Evolutionary conservation across 2,113 vertebrate species (phyloP), one percentile per base, ranked within the genome.

Genomic region (Rynchops niger): DNA sequence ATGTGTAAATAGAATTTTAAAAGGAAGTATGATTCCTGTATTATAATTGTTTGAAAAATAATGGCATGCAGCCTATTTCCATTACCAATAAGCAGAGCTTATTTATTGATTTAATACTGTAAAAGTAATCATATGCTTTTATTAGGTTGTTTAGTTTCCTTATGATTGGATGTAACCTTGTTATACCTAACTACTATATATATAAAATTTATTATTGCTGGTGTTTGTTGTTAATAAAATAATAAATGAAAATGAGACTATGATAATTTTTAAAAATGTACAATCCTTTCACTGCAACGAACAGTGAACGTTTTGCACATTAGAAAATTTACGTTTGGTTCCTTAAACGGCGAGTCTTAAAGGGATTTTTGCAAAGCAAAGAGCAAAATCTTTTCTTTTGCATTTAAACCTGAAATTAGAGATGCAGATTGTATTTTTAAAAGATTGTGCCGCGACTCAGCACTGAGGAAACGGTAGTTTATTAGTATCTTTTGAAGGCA

Each of bases 41-140:
- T 94, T 85, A 43, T n/a, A 86, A 87, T 88, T 87, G 50, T 87
- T 92, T 67, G 43, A n/a, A 95, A 97, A 69, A 90, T 71, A 92
- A 89, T 61, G 82, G 30, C 40, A 58, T 38, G 45, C 34, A 79
- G 59, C 56, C 52, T 89, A 34, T 86, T 97, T 96, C 63, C 20
- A 76, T 63, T 95, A 77, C 52, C 49, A 92, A 83, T 91, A 95
- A 86, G 63, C 27, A 82, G 40, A 91, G 7, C 8, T 89, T 82
- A 71, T 94, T 95, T 95, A 90, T 85, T 67, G 55, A 89, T 82
- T 91, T 86, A 94, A 81, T 92, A 86, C 80, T 36, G 32, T 63
- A 62, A 89, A 84, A 92, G 63, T 82, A 85, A 94, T 92, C 6
- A 27, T 43, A 25, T 47, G 34, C 25, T 89, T 93, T 84, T 89